These are phyloP conservation scores for Olivierus martensii DNA, from an alignment of 1,140 invertebrate genomes.

Conservation along the genomic window DNA sequence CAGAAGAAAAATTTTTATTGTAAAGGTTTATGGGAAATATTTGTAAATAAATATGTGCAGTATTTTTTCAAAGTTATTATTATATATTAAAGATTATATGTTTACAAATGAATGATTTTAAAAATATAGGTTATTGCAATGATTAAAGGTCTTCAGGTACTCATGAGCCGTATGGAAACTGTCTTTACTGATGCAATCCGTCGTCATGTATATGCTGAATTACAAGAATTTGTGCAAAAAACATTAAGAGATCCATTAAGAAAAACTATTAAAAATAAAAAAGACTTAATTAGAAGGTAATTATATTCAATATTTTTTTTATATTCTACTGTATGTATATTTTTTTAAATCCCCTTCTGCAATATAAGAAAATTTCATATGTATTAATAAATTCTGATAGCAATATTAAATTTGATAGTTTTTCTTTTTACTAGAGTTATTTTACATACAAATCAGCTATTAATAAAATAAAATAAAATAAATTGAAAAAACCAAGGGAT, in stretches of 20 bases:
- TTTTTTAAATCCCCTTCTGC: not conserved
- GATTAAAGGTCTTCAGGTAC: conserved; percentile 96
- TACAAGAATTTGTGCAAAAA: conserved; percentile 96
- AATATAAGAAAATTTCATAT: not conserved
- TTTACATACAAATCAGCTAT: too few relatives aligned
- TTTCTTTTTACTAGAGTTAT: too few relatives aligned
- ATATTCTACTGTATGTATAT: not conserved
- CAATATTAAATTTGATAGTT: too few relatives aligned
- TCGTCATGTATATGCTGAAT: conserved; percentile 85
- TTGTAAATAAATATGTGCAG: too few relatives aligned
- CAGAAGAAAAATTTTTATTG: too few relatives aligned
- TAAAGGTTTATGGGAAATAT: too few relatives aligned
- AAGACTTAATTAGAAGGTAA: conserved; percentile 82
- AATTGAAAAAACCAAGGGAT: too few relatives aligned
- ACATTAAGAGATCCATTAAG: conserved; percentile 77
- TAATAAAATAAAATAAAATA: too few relatives aligned
- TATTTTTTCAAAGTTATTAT: too few relatives aligned
- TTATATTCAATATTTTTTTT: conserved; percentile 1
- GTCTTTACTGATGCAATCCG: conserved; percentile 93
- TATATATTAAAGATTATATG: too few relatives aligned
- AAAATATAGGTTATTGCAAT: conserved; percentile 62
- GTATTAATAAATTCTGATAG: too few relatives aligned
- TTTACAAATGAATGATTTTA: not conserved
- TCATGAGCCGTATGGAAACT: conserved; percentile 96
- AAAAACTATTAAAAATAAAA: conserved; percentile 97